Base-by-base conservation (phyloP, 2,113 vertebrate genomes). In the Pygoscelis antarcticus region DNA sequence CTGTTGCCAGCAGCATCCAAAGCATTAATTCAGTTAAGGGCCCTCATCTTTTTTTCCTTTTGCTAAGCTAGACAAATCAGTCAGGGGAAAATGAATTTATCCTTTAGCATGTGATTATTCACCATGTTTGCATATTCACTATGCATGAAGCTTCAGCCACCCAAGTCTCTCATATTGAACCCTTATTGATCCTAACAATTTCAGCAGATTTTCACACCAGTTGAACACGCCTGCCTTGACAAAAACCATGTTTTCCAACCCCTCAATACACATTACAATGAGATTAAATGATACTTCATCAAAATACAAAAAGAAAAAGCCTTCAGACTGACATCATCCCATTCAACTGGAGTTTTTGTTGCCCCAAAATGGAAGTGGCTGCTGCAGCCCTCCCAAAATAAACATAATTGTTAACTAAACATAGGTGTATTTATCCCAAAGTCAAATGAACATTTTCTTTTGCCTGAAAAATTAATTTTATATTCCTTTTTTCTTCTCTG, bases 381-480 rank as follows among this genome's bases (percentile, higher is more conserved):
- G 66, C 72, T 64, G 22, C 55, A 52, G 83, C 62, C 60, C 93
- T 97, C 84, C 89, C 38, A 95, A 93, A 98, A 96, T 77, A 97
- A 96, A 64, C 47, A 7, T 14, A 64, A 68, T 32, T 6, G 13
- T 62, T 83, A 86, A 61, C 17, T 58, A 65, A 80, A 52, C 10
- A 58, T 23, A 82, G 18, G 46, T 36, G 40, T 38, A 60, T 92
- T 94, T 55, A 77, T 78, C 38, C 42, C 75, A 78, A 69, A 72
- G 64, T 88, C 40, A 95, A 61, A 64, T 54, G 55, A 90, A 81
- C 17, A 54, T 44, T 49, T 91, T 94, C 5, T 77, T 87, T 92
- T 89, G 23, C 49, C n/a, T 60, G 7, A 44, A 87, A 94, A n/a
- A 94, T 61, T 85, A 77, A 90, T 89, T 71, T 84, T 44, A 20